phyloP scores from a whole-genome alignment of 1,140 invertebrate species.

The Drosophila bocqueti region DNA sequence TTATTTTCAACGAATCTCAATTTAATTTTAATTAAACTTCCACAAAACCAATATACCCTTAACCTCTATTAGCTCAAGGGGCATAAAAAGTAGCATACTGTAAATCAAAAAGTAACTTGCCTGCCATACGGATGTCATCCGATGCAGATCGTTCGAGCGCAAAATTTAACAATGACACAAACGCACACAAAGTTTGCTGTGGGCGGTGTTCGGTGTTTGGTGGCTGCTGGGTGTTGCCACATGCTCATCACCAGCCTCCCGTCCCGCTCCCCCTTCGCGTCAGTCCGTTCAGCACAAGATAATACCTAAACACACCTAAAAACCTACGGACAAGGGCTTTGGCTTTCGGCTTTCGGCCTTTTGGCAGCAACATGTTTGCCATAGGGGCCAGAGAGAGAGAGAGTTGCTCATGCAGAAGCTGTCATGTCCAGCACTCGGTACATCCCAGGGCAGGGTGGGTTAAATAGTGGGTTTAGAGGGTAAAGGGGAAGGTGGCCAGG shows the following conservation, averaged over 20 bases:
- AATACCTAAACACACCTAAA: constrained; percentile 84
- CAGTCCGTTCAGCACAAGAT: constrained; percentile 45
- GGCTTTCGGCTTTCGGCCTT: constrained; percentile 44
- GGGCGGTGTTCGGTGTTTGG: constrained; percentile 24
- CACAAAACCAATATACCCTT: constrained; percentile 31
- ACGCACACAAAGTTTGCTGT: constrained; percentile 61
- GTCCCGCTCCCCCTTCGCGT: neutral
- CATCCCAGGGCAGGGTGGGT: constrained; percentile 39
- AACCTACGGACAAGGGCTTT: constrained; percentile 50
- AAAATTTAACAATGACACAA: constrained; percentile 84
- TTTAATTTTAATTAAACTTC: neutral
- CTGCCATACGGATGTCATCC: constrained; percentile 80
- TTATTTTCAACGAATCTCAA: neutral
- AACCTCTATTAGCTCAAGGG: neutral
- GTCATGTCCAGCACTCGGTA: constrained; percentile 81
- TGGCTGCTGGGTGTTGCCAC: constrained; percentile 28
- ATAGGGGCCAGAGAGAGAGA: constrained; percentile 66
- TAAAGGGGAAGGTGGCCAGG: constrained; percentile 3
- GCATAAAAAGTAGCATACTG: constrained; percentile 66
- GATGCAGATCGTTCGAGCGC: constrained; percentile 83
- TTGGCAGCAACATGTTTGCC: constrained; percentile 57
- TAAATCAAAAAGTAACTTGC: constrained; percentile 84
- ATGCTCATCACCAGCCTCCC: constrained; percentile 19
- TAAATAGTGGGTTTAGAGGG: constrained; percentile 16
- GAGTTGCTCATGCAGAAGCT: constrained; percentile 82